Evolutionary conservation across 2,888 invertebrate species (phyloP).

Genomic region (Spisula subtruncata): DNA sequence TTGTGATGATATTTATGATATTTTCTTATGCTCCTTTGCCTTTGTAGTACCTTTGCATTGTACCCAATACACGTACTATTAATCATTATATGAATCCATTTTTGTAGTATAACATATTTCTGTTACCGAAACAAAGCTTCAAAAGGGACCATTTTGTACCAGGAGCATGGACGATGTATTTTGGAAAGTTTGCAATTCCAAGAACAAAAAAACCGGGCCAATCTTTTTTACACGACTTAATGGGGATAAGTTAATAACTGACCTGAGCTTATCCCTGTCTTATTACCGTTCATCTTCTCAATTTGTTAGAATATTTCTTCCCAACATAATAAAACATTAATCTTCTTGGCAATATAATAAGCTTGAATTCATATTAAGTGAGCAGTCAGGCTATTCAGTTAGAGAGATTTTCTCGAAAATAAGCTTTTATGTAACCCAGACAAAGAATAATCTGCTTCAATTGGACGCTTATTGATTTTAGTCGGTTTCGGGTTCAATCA

Average conservation of each 20-base stretch:
- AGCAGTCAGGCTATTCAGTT: neutral
- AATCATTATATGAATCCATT: too few relatives aligned
- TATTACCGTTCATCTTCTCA: neutral
- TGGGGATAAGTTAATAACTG: neutral
- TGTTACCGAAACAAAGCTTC: neutral
- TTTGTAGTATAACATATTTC: neutral
- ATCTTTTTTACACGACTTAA: neutral
- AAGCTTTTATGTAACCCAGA: conserved; percentile 28
- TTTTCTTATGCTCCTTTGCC: neutral
- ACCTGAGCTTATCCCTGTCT: too few relatives aligned
- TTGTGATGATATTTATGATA: too few relatives aligned
- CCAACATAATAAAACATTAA: neutral
- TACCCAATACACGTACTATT: neutral
- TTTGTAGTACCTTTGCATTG: neutral
- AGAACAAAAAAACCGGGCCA: neutral
- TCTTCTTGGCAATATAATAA: neutral
- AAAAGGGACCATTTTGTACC: neutral
- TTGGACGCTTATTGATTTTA: conserved; percentile 25
- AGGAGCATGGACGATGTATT: neutral
- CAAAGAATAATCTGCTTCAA: conserved; percentile 24
- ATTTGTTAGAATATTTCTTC: neutral
- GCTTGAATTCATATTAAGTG: neutral
- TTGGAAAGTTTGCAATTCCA: neutral
- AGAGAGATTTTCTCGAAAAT: conserved; percentile 12
- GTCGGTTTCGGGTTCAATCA: conserved; percentile 27